These are phyloP conservation scores for Porites australiensis DNA, from an alignment of 64 coral and sea anemone genomes.

Conservation along the genomic window DNA sequence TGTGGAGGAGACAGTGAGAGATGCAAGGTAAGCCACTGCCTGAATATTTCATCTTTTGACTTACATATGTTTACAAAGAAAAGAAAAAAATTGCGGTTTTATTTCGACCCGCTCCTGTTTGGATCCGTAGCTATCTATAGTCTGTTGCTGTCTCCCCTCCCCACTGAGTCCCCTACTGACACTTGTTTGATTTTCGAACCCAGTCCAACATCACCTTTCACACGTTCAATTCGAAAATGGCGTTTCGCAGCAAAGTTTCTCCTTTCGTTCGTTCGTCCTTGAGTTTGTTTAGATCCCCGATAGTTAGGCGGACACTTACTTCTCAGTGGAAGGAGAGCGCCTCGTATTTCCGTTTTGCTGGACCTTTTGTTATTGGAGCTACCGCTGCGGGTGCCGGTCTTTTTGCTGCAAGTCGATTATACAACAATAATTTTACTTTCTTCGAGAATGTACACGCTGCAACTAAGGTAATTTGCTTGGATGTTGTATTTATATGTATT, in stretches of 20 bases:
- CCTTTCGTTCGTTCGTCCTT: constrained; percentile 57
- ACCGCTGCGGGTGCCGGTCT: constrained; percentile 49
- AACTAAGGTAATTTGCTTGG: constrained; percentile 62
- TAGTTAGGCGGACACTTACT: constrained; percentile 19
- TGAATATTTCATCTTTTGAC: too few relatives aligned
- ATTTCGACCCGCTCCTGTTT: too few relatives aligned
- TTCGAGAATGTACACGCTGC: constrained; percentile 82
- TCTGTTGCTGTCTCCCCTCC: too few relatives aligned
- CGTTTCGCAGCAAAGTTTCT: constrained; percentile 38
- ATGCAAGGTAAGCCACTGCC: neutral
- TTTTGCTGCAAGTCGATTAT: constrained; percentile 54
- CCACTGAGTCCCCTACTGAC: too few relatives aligned
- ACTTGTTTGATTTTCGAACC: neutral
- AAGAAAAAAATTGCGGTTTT: too few relatives aligned
- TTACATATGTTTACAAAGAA: neutral
- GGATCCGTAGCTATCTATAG: too few relatives aligned
- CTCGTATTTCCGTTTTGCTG: constrained; percentile 63
- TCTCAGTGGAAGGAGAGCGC: constrained; percentile 26
- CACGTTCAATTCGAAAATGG: constrained; percentile 69
- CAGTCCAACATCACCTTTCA: constrained; percentile 19
- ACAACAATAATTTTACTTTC: constrained; percentile 57
- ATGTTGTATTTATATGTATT: neutral
- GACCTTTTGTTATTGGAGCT: constrained; percentile 74
- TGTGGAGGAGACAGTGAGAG: neutral
- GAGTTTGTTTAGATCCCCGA: neutral